Evolutionary conservation across 2,113 vertebrate species (phyloP).

Genomic region (Dermatemys mawii): DNA sequence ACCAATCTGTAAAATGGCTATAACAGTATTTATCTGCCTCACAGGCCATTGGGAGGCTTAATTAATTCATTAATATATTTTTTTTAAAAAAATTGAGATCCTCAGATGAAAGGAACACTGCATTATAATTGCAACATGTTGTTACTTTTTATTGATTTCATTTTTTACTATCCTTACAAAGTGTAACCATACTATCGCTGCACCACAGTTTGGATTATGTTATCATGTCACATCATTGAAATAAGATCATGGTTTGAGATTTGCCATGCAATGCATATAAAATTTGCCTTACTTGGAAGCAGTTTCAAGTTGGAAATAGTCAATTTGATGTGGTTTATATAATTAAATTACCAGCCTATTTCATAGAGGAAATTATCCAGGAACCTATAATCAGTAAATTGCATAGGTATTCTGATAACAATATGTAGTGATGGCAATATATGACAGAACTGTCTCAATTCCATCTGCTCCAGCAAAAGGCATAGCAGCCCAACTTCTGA

Average conservation of each 20-base stretch:
- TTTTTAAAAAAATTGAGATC: not conserved
- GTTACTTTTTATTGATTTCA: not conserved
- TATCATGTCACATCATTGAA: not conserved
- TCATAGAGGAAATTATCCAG: not conserved
- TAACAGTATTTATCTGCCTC: not conserved
- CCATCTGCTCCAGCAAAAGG: not conserved
- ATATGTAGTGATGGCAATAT: not conserved
- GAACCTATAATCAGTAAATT: not conserved
- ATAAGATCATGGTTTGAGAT: not conserved
- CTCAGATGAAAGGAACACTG: not conserved
- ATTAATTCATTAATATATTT: not conserved
- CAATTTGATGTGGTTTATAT: not conserved
- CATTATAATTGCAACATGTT: not conserved
- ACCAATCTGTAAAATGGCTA: not conserved
- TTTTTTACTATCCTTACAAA: not conserved
- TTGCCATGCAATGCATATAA: conserved; percentile 33
- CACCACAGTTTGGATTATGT: not conserved
- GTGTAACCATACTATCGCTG: not conserved
- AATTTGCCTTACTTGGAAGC: not conserved
- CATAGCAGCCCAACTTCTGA: not conserved
- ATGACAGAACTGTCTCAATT: conserved; percentile 7
- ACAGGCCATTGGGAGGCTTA: not conserved
- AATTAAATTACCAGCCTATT: not conserved
- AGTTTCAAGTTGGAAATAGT: not conserved
- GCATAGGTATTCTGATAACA: not conserved